Evolutionary conservation across 2,113 vertebrate species (phyloP).

Genomic region (Craseonycteris thonglongyai): DNA sequence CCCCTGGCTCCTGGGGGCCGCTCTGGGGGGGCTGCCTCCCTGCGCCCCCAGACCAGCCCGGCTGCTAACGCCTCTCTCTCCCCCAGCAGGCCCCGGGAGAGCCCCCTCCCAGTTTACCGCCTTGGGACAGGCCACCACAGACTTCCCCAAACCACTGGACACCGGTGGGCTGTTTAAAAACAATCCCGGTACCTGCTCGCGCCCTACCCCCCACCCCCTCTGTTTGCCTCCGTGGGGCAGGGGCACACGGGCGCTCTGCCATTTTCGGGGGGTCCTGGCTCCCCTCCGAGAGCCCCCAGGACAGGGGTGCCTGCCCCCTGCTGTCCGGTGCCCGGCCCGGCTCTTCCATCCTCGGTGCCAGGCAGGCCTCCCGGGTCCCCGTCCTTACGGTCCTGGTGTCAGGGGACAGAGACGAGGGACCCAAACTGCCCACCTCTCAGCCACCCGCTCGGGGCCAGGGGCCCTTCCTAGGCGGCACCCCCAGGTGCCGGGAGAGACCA

Average conservation of each 20-base stretch:
- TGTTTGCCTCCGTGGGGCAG: neutral
- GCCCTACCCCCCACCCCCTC: neutral
- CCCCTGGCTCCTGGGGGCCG: too few species aligned
- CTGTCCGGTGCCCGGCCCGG: too few species aligned
- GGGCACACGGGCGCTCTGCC: conserved; percentile 27
- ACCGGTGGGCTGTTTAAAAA: conserved; percentile 79
- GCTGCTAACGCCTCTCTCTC: conserved; percentile 73
- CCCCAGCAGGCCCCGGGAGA: conserved; percentile 80
- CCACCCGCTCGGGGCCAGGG: too few species aligned
- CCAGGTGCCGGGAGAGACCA: too few species aligned
- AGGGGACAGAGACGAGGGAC: too few species aligned
- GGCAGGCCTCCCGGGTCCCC: neutral
- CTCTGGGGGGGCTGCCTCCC: neutral
- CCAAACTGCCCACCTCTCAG: too few species aligned
- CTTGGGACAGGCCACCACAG: conserved; percentile 81
- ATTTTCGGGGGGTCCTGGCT: conserved; percentile 15
- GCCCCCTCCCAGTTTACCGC: conserved; percentile 81
- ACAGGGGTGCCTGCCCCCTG: neutral
- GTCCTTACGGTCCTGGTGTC: too few species aligned
- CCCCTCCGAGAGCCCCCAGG: neutral
- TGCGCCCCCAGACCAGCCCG: neutral
- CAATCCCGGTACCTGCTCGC: conserved; percentile 76
- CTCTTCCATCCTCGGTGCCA: too few species aligned
- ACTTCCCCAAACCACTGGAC: conserved; percentile 81
- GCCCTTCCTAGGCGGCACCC: too few species aligned